phyloP scores from a whole-genome alignment of 2,888 invertebrate species.

The Lithophane leautieri region DNA sequence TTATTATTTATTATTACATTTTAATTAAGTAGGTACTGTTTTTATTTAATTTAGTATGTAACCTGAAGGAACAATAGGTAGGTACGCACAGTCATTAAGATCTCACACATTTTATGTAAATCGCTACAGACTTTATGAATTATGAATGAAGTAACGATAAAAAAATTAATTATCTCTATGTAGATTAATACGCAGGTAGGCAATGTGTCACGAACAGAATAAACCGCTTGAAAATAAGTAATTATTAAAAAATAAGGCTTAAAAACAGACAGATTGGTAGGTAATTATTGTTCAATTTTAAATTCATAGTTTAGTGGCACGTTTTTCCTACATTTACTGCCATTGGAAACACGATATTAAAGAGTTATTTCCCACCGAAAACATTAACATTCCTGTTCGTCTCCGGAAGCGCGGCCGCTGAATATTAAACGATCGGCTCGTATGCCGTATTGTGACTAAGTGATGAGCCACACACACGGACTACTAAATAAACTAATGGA shows the following conservation, averaged over 20 bases:
- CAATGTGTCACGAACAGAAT: neutral
- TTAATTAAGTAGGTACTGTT: neutral
- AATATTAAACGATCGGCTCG: conserved; percentile 70
- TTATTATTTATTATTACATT: conserved; percentile 7
- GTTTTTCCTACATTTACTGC: conserved; percentile 8
- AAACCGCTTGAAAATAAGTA: neutral
- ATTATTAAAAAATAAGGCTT: neutral
- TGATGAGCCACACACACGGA: conserved; percentile 57
- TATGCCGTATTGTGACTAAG: conserved; percentile 55
- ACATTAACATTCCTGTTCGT: conserved; percentile 73
- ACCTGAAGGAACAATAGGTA: neutral
- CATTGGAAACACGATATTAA: conserved; percentile 22
- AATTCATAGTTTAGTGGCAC: neutral
- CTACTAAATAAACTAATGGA: conserved; percentile 38
- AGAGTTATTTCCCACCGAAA: conserved; percentile 71
- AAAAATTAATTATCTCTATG: conserved; percentile 35
- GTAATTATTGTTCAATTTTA: neutral
- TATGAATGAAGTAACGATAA: conserved; percentile 19
- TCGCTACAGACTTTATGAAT: conserved; percentile 32
- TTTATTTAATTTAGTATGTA: conserved; percentile 19
- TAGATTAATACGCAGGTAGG: conserved; percentile 1
- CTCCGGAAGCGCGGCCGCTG: conserved; percentile 76
- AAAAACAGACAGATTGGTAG: neutral
- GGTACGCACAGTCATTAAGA: conserved; percentile 4
- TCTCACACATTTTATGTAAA: conserved; percentile 62